Conservation (phyloP, 2,113 vertebrate species). For the Uropsilus gracilis region DNA sequence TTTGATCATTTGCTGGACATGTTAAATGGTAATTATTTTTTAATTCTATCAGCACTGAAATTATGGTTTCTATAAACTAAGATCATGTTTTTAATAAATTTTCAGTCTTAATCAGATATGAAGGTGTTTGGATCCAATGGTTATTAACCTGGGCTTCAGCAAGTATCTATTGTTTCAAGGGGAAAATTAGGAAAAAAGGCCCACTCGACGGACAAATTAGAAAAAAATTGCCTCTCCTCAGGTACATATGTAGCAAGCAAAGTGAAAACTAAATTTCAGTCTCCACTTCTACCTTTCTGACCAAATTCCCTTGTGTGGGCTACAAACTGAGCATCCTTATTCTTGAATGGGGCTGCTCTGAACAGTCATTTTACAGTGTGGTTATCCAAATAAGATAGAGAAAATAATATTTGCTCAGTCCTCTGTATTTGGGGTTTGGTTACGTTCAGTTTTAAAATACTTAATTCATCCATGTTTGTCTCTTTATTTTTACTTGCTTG, state of each 20-base stretch:
- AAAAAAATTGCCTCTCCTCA: slow-evolving; percentile 16
- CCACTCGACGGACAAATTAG: background rate
- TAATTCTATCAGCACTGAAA: slow-evolving; percentile 42
- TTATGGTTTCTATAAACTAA: background rate
- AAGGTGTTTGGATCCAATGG: background rate
- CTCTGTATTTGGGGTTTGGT: background rate
- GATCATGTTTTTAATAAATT: background rate
- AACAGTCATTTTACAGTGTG: background rate
- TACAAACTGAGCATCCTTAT: background rate
- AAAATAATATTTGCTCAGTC: background rate
- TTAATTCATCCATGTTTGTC: background rate
- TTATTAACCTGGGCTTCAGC: background rate
- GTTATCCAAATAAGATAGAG: background rate
- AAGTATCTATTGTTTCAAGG: background rate
- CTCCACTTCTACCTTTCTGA: background rate
- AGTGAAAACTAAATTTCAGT: background rate
- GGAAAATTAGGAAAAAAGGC: background rate
- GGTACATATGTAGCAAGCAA: background rate
- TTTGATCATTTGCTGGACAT: slow-evolving; percentile 45
- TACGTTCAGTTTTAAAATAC: slow-evolving; percentile 32
- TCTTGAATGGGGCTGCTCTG: background rate
- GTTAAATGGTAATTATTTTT: slow-evolving; percentile 24
- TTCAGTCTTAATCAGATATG: background rate
- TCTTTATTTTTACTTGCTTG: background rate
- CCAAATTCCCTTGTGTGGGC: background rate